Evolutionary conservation across 2,888 invertebrate genomes (phyloP).

Genomic region (Pachydiplax longipennis): DNA sequence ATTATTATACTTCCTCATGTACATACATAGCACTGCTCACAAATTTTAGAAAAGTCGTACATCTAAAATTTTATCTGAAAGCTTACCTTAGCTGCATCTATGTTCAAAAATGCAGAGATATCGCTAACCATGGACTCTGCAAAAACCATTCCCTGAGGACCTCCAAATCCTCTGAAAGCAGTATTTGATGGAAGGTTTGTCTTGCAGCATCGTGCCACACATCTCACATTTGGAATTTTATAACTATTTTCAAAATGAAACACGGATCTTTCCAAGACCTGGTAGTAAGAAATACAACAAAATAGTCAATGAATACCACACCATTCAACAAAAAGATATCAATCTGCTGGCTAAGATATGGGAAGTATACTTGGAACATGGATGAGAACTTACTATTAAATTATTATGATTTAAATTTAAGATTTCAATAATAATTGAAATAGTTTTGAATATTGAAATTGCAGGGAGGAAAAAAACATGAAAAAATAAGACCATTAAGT

Average conservation of each 20-base stretch:
- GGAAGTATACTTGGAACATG: no score
- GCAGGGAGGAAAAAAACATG: no score
- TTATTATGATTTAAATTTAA: no score
- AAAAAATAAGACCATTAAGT: no score
- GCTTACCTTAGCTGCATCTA: conserved; percentile 70
- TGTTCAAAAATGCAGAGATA: conserved; percentile 73
- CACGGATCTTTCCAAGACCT: conserved; percentile 86
- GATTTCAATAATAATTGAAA: no score
- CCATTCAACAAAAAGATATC: no score
- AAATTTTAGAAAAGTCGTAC: neutral
- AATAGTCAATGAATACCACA: neutral
- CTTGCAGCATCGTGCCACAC: conserved; percentile 78
- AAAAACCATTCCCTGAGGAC: conserved; percentile 89
- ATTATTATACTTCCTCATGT: no score
- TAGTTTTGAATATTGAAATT: no score
- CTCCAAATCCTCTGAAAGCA: conserved; percentile 92
- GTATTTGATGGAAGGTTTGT: conserved; percentile 93
- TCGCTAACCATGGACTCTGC: conserved; percentile 81
- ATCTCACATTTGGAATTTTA: conserved; percentile 75
- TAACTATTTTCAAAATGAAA: conserved; percentile 86
- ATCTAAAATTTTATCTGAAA: conserved; percentile 30
- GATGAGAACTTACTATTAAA: no score
- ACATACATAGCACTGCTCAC: neutral
- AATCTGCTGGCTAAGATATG: no score
- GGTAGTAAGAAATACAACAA: conserved; percentile 50